These are phyloP conservation scores for Cylloceria caligata DNA, from an alignment of 2,888 invertebrate genomes.

Conservation along the genomic window DNA sequence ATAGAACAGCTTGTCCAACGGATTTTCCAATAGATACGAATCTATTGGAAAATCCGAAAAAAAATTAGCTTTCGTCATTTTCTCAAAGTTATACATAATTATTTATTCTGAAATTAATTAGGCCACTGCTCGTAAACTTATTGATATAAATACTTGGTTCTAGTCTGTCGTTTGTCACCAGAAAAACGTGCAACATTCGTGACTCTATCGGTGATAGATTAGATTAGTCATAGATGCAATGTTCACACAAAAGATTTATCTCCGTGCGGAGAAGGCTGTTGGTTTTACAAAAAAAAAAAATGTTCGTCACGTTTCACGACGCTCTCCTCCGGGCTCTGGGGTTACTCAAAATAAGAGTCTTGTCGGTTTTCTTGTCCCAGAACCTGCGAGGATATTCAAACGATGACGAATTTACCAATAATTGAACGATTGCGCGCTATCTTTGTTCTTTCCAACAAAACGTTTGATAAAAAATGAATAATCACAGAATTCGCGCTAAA, in stretches of 20 bases:
- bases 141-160: conserved; percentile 25
- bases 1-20: too few species aligned
- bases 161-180: conserved; percentile 47
- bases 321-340: conserved; percentile 69
- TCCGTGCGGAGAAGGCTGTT: conserved; percentile 79
- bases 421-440: too few species aligned
- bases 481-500: background rate
- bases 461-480: conserved; percentile 13
- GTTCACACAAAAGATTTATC: conserved; percentile 71
- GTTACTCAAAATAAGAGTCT: conserved; percentile 80
- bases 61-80: conserved; percentile 8
- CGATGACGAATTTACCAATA: too few species aligned
- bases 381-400: conserved; percentile 89
- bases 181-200: conserved; percentile 60
- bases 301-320: conserved; percentile 74
- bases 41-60: background rate
- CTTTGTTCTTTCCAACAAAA: too few species aligned
- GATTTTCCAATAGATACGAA: too few species aligned
- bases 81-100: conserved; percentile 20
- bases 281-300: conserved; percentile 78
- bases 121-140: conserved; percentile 1
- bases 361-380: conserved; percentile 86
- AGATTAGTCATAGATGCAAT: conserved; percentile 12
- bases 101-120: conserved; percentile 35
- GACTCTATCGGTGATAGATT: background rate